phyloP scores from a whole-genome alignment of 2,888 invertebrate species.

The Drosophila greeni region DNA sequence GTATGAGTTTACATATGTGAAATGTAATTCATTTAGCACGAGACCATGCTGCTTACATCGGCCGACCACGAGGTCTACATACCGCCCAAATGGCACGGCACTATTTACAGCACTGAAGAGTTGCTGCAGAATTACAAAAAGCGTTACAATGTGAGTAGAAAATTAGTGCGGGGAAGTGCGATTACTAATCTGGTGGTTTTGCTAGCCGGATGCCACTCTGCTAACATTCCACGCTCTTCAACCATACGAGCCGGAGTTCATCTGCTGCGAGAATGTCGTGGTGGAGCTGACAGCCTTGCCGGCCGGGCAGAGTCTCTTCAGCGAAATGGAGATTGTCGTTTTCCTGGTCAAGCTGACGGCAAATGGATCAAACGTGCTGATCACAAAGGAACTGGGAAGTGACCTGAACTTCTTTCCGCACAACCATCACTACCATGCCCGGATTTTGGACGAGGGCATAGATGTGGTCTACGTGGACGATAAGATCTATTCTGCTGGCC shows the following conservation, averaged over 20 bases:
- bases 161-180: fast-evolving
- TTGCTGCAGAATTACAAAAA: constrained; percentile 40
- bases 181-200: not conserved
- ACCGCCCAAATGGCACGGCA: constrained; percentile 56
- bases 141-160: constrained; percentile 50
- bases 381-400: constrained; percentile 58
- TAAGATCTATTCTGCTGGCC: constrained; percentile 20
- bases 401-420: constrained; percentile 56
- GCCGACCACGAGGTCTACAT: constrained; percentile 48
- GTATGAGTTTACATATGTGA: not conserved
- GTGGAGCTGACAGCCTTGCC: constrained; percentile 41
- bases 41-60: constrained; percentile 52
- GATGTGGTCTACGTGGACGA: constrained; percentile 58
- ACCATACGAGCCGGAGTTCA: constrained; percentile 55
- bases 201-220: constrained; percentile 42
- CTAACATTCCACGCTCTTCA: constrained; percentile 56
- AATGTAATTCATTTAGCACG: constrained; percentile 33
- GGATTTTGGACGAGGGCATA: constrained; percentile 57
- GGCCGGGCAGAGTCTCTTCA: constrained; percentile 46
- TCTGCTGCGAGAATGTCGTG: constrained; percentile 50
- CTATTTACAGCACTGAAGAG: constrained; percentile 52
- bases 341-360: constrained; percentile 50
- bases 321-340: constrained; percentile 45
- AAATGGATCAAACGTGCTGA: constrained; percentile 32
- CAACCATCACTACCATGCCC: constrained; percentile 53